Percentiles rank a stretch among this genome's conserved stretches.
Evolutionary conservation across 2,113 vertebrate species (phyloP).

Genomic region (Lathamus discolor): DNA sequence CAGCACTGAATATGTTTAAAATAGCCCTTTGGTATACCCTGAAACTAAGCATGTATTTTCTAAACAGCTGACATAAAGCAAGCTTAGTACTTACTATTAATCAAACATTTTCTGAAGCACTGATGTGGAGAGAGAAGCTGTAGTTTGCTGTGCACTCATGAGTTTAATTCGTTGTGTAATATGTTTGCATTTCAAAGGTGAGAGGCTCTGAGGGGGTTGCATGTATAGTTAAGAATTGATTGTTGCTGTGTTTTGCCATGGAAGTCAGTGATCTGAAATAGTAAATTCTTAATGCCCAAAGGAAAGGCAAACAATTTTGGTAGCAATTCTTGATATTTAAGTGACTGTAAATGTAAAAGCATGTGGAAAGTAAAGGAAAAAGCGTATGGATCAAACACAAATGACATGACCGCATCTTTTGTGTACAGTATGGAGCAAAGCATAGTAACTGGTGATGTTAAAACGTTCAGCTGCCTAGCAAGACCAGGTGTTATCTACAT

Average conservation of each 20-base stretch:
- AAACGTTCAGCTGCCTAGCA: neutral
- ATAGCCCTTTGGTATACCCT: neutral
- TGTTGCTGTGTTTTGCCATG: neutral
- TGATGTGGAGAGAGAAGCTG: neutral
- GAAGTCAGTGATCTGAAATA: neutral
- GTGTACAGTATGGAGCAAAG: neutral
- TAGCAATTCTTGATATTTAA: neutral
- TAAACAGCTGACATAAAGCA: neutral
- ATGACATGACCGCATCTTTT: neutral
- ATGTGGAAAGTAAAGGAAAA: neutral
- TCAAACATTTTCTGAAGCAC: neutral
- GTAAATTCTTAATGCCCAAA: neutral
- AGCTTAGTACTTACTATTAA: neutral
- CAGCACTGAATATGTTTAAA: neutral
- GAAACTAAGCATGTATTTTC: neutral
- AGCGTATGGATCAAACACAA: neutral
- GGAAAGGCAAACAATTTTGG: neutral
- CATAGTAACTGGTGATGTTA: neutral
- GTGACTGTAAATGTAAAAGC: neutral
- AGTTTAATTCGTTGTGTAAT: neutral
- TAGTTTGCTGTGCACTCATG: neutral
- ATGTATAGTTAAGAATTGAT: neutral
- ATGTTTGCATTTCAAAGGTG: slow-evolving; percentile 24
- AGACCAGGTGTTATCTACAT: neutral
- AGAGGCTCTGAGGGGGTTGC: neutral